Conservation (phyloP, 2,113 vertebrate genomes). For the Zosterops lateralis region DNA sequence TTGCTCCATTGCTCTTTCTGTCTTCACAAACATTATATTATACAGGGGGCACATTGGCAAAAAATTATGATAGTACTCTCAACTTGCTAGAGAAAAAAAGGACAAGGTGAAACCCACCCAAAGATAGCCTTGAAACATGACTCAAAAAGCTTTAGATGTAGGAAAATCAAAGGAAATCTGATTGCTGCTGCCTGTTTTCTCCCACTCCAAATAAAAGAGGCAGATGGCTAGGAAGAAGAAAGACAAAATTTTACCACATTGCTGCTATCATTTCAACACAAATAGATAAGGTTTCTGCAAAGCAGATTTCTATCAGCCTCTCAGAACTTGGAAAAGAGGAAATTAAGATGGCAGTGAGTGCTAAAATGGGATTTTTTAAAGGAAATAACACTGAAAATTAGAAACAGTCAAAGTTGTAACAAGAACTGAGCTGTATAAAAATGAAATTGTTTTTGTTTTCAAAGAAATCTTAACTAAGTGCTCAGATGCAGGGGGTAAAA, state of each 20-base stretch:
- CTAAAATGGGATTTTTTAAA: not conserved
- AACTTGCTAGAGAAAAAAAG: not conserved
- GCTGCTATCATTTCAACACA: not conserved
- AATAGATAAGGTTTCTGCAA: not conserved
- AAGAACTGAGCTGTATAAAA: not conserved
- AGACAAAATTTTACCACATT: not conserved
- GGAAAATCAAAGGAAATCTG: not conserved
- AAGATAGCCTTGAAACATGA: not conserved
- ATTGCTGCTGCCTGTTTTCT: not conserved
- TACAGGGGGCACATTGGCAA: not conserved
- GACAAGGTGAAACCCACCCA: not conserved
- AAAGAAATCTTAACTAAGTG: not conserved
- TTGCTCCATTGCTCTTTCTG: not conserved
- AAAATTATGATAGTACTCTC: not conserved
- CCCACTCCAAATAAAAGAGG: not conserved
- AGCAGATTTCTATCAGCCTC: not conserved
- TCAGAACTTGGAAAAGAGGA: not conserved
- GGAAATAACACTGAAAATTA: not conserved
- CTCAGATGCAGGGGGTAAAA: not conserved
- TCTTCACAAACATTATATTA: not conserved
- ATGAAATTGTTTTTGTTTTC: not conserved
- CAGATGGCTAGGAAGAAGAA: conserved; percentile 23
- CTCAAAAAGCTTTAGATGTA: not conserved
- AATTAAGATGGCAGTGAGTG: not conserved
- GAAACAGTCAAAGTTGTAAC: not conserved